Evolutionary conservation across 2,797 vertebrate genomes (phyloP).

Genomic region (Eidolon dupreanum): DNA sequence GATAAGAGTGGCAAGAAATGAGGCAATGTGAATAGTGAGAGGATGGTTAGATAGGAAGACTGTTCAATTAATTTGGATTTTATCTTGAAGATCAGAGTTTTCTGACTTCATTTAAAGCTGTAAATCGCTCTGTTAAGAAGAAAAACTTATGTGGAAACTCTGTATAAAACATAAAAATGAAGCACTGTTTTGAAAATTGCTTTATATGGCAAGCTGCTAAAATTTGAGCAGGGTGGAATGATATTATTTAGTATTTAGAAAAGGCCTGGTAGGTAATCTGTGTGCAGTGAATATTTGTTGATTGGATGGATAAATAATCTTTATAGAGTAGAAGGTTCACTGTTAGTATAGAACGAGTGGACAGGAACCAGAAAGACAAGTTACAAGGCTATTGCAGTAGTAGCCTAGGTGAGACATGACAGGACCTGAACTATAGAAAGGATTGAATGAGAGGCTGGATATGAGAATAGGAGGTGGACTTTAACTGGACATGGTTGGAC

Average conservation of each 20-base stretch:
- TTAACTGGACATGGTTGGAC: not conserved
- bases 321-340: not conserved
- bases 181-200: not conserved
- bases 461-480: not conserved
- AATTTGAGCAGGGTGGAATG: not conserved
- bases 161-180: not conserved
- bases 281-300: not conserved
- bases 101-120: not conserved
- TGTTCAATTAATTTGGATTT: not conserved
- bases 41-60: not conserved
- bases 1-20: not conserved
- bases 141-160: not conserved
- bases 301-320: not conserved
- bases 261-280: not conserved
- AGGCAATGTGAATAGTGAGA: not conserved
- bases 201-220: not conserved
- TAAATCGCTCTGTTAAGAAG: not conserved
- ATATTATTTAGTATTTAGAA: not conserved
- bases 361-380: not conserved
- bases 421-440: not conserved
- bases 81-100: not conserved
- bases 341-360: not conserved
- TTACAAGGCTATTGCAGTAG: not conserved
- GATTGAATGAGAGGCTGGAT: not conserved
- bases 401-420: not conserved